Conservation (phyloP, 2,888 invertebrate species). For the Teleiodes luculella region DNA sequence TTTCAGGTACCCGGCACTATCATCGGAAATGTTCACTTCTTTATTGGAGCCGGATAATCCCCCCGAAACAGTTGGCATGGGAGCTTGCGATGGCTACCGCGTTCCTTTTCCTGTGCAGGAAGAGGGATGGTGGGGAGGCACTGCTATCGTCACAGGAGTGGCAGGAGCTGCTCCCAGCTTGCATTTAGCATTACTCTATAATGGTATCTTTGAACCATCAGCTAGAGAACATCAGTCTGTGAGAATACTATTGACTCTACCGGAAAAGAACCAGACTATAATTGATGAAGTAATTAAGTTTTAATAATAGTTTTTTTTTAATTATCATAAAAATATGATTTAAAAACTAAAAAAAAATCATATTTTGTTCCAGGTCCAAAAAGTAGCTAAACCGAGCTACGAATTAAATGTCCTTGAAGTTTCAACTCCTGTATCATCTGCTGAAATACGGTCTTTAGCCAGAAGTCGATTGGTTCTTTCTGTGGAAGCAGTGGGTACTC, state of each 20-base stretch:
- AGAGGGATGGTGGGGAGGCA: constrained; percentile 90
- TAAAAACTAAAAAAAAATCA: no score
- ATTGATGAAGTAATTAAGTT: constrained; percentile 81
- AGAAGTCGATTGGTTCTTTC: constrained; percentile 86
- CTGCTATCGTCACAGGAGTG: constrained; percentile 90
- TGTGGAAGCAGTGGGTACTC: constrained; percentile 83
- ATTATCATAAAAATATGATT: no score
- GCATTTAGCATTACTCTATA: constrained; percentile 88
- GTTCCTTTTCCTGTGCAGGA: constrained; percentile 68
- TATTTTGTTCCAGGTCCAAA: constrained; percentile 70
- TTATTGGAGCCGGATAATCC: constrained; percentile 83
- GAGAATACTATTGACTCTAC: constrained; percentile 82
- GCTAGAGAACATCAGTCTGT: constrained; percentile 83
- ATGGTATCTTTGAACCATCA: constrained; percentile 86
- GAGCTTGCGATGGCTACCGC: constrained; percentile 77
- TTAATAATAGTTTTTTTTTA: no score
- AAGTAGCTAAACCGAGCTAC: constrained; percentile 84
- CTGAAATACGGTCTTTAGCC: constrained; percentile 86
- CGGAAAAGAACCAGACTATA: constrained; percentile 85
- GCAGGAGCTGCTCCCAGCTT: constrained; percentile 89
- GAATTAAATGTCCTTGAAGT: constrained; percentile 89
- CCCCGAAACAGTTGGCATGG: constrained; percentile 79
- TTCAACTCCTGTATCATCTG: constrained; percentile 86
- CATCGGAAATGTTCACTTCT: constrained; percentile 90
- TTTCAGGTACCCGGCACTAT: constrained; percentile 82